Base-by-base conservation (phyloP, 2,888 invertebrate genomes). In the Xiphydria camelus region DNA sequence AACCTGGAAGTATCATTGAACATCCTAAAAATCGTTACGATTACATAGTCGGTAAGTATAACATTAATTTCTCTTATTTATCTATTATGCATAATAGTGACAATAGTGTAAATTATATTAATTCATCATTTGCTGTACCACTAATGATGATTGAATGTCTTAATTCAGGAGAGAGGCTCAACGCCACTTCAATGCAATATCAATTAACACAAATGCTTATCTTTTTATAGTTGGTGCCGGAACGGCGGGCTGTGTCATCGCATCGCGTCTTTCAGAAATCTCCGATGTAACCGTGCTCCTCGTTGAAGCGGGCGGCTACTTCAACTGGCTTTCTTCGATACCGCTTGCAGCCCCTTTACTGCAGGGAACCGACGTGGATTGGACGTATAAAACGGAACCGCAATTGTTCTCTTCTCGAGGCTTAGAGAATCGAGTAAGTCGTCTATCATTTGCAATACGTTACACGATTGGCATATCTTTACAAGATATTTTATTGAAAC, bases 221-320 rank as follows among this genome's bases (percentile, higher is more conserved):
- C 21, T 21, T 14, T 41, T 35, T 51, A n/a, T 43, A 87, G 88
- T 88, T 38, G 88, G 88, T 1, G 87, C 83, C 2, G 88, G 88
- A 0, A 87, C 88, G 19, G 80, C 85, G 1, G 88, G 88, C 5
- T 86, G 86, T 57, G 86, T 87, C 0, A 69, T 88, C 4, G 86
- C 88, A 1, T 79, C 85, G 1, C 77, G 84, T 2, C 78, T 89
- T 10, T 79, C 84, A 4, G 83, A 83, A 59, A 78, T 82, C 51
- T 72, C 77, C 2, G 78, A 79, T 35, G 73, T 75, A 2, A 80
- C 78, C 12, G 83, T 89, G 0, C 70, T 89, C 20, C 74, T 89
- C 0, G 68, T 89, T 2, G 89, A 89, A 69, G 87, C 88, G 0
- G 89, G 89, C 0, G 83, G 81, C 29, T 79, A 83, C 50, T 87